Base-by-base conservation (phyloP, 2,888 invertebrate species). In the Xanthorhoe designata region DNA sequence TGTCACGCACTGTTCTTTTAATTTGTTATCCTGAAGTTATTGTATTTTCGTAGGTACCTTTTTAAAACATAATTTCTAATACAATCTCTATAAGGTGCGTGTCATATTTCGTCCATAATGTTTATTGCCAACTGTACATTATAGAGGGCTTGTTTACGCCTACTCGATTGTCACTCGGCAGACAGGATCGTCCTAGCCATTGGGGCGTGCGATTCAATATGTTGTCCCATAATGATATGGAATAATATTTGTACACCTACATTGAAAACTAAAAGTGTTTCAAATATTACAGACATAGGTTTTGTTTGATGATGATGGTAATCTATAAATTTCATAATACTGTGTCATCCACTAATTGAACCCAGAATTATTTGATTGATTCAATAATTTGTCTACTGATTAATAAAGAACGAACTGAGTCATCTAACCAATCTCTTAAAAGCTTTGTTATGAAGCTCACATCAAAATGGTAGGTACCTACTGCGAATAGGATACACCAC, bases 111-210 rank as follows among this genome's bases (percentile, higher is more conserved):
- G 38, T 42, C 38, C 13, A 13, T 13, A 4, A 15, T 47, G 53
- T 53, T 53, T 47, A 18, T 29, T 24, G 7, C 38, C 18, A 19
- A 58, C 58, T 29, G 58, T 64, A 58, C 58, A 49, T 58, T 53
- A 71, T 61, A 63, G 58, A 65, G 64, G 60, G 76, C 71, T 76
- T 74, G 72, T 73, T 74, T 74, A 64, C 74, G 71, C 72, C 69
- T 73, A 59, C 75, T 72, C 73, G 75, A 78, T 78, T 81, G 79
- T 77, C 80, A 78, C 77, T 74, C 74, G 75, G 77, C 75, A 75
- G 71, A 75, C 68, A 74, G 68, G 67, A 63, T 71, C 74, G 70
- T 55, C 69, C 75, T 75, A 66, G 68, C 57, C 63, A 57, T 60
- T 29, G 24, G 60, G 55, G 47, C 53, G 54, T 59, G 61, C 62